A percentile compares a stretch with the other conserved stretches of the same genome.
Conservation (phyloP, 2,797 vertebrate species). For the Falco novaeseelandiae region DNA sequence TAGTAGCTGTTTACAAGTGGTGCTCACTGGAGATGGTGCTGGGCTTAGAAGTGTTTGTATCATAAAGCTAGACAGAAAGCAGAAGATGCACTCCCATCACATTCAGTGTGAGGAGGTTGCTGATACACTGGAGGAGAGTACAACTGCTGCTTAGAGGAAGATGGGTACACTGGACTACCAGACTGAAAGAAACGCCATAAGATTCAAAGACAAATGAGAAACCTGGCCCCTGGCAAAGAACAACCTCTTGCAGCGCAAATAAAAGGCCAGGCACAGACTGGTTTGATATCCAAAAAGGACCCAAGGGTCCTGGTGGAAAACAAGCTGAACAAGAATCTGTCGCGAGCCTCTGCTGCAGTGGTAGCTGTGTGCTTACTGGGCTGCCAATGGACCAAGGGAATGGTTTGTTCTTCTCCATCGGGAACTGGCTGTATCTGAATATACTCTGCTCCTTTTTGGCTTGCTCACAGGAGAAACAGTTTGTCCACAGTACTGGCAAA, state of each 20-base stretch:
- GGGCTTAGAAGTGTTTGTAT: neutral
- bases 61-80: neutral
- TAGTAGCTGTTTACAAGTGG: neutral
- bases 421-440: neutral
- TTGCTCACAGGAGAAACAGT: neutral
- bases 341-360: neutral
- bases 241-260: neutral
- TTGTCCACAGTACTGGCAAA: neutral
- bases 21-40: neutral
- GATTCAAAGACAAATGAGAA: neutral
- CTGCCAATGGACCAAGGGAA: neutral
- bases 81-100: neutral
- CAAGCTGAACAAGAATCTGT: neutral
- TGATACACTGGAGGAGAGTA: neutral
- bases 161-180: neutral
- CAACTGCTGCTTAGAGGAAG: neutral
- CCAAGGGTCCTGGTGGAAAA: neutral
- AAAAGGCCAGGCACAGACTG: neutral
- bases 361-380: neutral
- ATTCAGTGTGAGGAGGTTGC: too few relatives aligned
- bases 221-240: neutral
- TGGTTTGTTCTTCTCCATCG: neutral
- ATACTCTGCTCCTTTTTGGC: neutral
- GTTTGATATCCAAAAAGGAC: neutral
- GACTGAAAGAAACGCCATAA: neutral